Percentiles rank a stretch among this genome's conserved stretches.
phyloP scores from a whole-genome alignment of 2,797 vertebrate genomes.

The Sebastes minor region DNA sequence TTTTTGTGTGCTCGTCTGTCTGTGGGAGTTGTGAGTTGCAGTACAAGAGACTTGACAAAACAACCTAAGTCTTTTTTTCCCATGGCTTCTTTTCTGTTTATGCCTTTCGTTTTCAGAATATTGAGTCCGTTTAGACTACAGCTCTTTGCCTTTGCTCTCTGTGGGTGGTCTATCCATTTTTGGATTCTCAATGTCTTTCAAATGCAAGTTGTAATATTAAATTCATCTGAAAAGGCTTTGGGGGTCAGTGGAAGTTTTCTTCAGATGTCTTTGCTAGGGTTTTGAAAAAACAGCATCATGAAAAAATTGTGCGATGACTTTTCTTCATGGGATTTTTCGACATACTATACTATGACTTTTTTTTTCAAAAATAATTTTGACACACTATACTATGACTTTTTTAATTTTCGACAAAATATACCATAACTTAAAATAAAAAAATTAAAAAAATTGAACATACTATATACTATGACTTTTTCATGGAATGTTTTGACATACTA shows the following conservation, averaged over 20 bases:
- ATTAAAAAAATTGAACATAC: too few relatives aligned
- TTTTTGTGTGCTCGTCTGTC: slow-evolving; percentile 28
- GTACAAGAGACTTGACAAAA: slow-evolving; percentile 36
- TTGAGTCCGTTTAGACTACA: slow-evolving; percentile 26
- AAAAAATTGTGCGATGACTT: too few relatives aligned
- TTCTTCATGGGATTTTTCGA: fast-evolving
- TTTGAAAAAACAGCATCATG: background rate
- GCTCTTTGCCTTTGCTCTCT: slow-evolving; percentile 60
- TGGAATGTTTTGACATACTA: too few relatives aligned
- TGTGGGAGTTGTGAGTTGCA: slow-evolving; percentile 41
- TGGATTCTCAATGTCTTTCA: slow-evolving; percentile 68
- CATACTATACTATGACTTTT: too few relatives aligned
- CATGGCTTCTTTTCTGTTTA: slow-evolving; percentile 24
- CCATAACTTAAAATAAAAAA: too few relatives aligned
- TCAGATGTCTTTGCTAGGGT: background rate
- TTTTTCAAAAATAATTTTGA: too few relatives aligned
- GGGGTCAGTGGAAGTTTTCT: slow-evolving; percentile 24
- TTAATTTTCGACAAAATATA: too few relatives aligned
- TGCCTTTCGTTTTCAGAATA: slow-evolving; percentile 13
- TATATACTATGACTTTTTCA: too few relatives aligned
- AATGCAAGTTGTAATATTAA: slow-evolving; percentile 76
- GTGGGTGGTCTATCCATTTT: slow-evolving; percentile 58
- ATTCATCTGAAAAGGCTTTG: slow-evolving; percentile 54
- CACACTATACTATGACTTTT: too few relatives aligned
- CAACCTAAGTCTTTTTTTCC: slow-evolving; percentile 11